Evolutionary conservation across 2,113 vertebrate species (phyloP).

Genomic region (Bothrops jararaca): DNA sequence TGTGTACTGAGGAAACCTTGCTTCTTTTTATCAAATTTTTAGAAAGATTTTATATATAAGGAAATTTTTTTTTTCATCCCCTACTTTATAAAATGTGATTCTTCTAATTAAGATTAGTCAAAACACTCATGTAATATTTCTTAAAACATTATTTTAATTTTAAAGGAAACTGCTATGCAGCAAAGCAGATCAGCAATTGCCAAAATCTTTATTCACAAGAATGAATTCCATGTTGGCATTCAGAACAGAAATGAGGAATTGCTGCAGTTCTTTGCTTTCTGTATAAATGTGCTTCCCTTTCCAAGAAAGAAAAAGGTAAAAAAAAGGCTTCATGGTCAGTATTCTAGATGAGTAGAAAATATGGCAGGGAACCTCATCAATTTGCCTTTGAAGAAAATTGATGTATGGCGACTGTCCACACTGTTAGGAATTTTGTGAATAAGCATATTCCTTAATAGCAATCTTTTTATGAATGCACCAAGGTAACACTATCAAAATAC

Average conservation of each 20-base stretch:
- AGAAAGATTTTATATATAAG: not conserved
- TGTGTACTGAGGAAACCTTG: not conserved
- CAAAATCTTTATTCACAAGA: not conserved
- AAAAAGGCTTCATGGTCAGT: not conserved
- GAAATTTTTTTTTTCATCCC: not conserved
- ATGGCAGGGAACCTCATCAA: not conserved
- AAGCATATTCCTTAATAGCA: not conserved
- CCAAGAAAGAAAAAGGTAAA: not conserved
- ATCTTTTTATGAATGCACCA: not conserved
- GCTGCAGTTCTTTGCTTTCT: not conserved
- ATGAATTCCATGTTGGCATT: not conserved
- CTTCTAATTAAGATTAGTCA: not conserved
- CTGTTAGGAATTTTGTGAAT: not conserved
- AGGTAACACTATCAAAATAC: not conserved
- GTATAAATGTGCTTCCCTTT: not conserved
- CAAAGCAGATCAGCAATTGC: not conserved
- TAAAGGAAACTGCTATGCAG: not conserved
- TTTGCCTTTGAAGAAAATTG: not conserved
- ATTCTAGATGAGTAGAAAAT: not conserved
- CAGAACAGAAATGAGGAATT: not conserved
- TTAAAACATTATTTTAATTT: not conserved
- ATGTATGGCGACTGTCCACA: not conserved
- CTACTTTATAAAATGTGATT: not conserved
- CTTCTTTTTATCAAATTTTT: not conserved
- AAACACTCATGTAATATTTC: not conserved